Conservation (phyloP, 2,888 invertebrate genomes). For the Sminthurinus aureus region DNA sequence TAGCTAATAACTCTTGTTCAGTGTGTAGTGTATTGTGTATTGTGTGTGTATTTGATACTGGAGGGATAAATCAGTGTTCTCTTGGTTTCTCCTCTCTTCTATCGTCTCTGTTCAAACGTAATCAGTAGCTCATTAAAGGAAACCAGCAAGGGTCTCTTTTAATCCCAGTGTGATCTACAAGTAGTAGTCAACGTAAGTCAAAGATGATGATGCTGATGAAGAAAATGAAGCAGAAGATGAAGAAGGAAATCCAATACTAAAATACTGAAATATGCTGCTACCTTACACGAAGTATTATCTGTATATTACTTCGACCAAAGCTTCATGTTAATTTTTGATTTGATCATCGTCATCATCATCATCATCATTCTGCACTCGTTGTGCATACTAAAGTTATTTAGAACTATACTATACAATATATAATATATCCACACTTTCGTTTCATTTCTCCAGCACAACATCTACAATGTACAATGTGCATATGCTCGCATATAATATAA, state of each 20-base stretch:
- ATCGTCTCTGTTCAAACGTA: conserved; percentile 11
- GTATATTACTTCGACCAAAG: no score
- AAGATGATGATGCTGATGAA: no score
- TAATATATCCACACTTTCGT: neutral
- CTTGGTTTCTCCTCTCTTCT: neutral
- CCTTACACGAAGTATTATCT: no score
- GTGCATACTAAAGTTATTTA: neutral
- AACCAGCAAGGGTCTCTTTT: conserved; percentile 18
- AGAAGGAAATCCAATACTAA: no score
- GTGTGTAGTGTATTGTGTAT: neutral
- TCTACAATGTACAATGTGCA: neutral
- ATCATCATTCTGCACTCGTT: neutral
- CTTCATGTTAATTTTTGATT: no score
- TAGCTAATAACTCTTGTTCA: no score
- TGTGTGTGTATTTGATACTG: neutral
- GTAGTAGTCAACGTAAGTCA: neutral
- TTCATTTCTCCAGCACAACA: neutral
- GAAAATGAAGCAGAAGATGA: no score
- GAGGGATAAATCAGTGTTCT: neutral
- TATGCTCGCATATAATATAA: no score
- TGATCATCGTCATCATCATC: no score
- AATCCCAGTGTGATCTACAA: neutral
- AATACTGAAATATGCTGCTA: no score
- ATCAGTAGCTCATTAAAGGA: conserved; percentile 27
- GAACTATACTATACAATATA: neutral